These are phyloP conservation scores for Zosterops lateralis DNA, from an alignment of 2,113 vertebrate genomes.

Conservation along the genomic window DNA sequence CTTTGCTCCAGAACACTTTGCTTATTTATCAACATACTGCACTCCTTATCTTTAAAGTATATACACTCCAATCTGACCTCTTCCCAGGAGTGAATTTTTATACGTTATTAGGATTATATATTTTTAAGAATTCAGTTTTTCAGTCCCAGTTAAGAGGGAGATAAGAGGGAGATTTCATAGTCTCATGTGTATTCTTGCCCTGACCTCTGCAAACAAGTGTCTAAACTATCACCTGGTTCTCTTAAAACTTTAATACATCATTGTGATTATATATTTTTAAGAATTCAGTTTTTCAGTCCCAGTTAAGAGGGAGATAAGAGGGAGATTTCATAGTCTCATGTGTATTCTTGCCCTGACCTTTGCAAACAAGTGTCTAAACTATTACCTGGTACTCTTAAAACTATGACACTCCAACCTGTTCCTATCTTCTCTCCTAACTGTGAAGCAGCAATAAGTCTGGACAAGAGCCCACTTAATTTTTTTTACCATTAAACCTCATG, in stretches of 20 bases:
- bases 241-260: not conserved
- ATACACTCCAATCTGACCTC: not conserved
- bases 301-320: not conserved
- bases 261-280: not conserved
- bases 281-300: not conserved
- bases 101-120: not conserved
- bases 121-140: not conserved
- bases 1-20: not conserved
- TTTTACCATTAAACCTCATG: not conserved
- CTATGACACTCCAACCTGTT: not conserved
- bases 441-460: not conserved
- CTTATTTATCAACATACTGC: not conserved
- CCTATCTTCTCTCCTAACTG: not conserved
- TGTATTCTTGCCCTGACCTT: not conserved
- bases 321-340: not conserved
- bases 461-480: not conserved
- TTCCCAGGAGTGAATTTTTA: not conserved
- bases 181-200: not conserved
- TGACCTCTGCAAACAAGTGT: not conserved
- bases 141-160: not conserved
- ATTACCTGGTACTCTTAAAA: not conserved
- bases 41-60: not conserved
- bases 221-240: not conserved
- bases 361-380: not conserved
- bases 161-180: not conserved